These are phyloP conservation scores for Andrena praecox DNA, from an alignment of 2,888 invertebrate genomes.

Conservation along the genomic window DNA sequence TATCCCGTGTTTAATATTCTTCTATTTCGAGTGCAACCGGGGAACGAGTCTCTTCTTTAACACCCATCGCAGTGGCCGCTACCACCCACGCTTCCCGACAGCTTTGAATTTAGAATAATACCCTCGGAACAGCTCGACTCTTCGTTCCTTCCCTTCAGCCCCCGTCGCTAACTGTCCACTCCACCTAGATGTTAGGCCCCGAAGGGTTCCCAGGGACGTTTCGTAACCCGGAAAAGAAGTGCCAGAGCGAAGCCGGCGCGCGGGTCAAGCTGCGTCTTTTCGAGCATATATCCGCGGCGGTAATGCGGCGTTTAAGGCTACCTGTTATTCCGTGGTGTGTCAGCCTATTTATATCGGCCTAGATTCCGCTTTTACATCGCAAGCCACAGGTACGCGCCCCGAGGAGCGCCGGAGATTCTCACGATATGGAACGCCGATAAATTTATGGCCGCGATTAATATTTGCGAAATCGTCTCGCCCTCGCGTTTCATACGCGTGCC, in stretches of 20 bases:
- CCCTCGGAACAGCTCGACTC: too few relatives aligned
- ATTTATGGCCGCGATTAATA: slow-evolving; percentile 76
- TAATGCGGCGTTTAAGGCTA: slow-evolving; percentile 80
- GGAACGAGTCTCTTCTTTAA: not conserved
- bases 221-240: slow-evolving; percentile 44
- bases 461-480: slow-evolving; percentile 75
- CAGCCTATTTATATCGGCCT: slow-evolving; percentile 85
- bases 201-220: slow-evolving; percentile 1
- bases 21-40: not conserved
- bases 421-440: slow-evolving; percentile 76
- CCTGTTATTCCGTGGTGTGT: slow-evolving; percentile 83
- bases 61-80: not conserved
- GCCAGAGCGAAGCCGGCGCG: not conserved
- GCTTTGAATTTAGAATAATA: too few relatives aligned
- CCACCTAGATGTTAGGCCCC: not conserved
- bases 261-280: slow-evolving; percentile 35
- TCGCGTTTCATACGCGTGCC: not conserved
- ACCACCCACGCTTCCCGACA: too few relatives aligned
- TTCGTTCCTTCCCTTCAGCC: not conserved
- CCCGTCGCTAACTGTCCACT: not conserved
- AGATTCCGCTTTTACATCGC: slow-evolving; percentile 84
- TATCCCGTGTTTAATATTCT: not conserved
- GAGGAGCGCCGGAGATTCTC: slow-evolving; percentile 79
- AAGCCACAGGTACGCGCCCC: slow-evolving; percentile 74
- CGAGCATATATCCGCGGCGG: slow-evolving; percentile 50